Evolutionary conservation across 2,797 vertebrate species (phyloP).

Genomic region (Crotalus adamanteus): DNA sequence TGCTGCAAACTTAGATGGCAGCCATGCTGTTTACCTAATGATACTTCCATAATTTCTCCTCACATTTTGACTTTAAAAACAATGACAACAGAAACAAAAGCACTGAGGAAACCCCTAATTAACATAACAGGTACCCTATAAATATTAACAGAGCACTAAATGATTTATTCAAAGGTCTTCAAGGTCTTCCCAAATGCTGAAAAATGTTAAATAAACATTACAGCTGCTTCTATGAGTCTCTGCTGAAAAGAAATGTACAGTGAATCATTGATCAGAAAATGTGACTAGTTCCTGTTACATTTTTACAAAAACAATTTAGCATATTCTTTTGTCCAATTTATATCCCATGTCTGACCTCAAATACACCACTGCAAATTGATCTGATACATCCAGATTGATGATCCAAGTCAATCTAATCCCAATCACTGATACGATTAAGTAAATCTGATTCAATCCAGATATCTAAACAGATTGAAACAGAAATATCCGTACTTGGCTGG

Average conservation of each 20-base stretch:
- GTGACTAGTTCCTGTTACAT: neutral
- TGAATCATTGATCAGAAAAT: neutral
- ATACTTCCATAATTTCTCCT: constrained; percentile 3
- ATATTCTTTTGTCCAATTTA: neutral
- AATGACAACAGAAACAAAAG: neutral
- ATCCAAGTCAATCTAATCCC: neutral
- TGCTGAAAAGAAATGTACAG: neutral
- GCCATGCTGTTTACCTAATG: neutral
- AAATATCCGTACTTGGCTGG: neutral
- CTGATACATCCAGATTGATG: neutral
- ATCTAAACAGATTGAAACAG: neutral
- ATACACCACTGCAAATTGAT: neutral
- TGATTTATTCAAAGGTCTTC: constrained; percentile 20
- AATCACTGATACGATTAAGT: neutral
- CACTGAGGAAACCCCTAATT: constrained; percentile 14
- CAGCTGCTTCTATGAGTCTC: neutral
- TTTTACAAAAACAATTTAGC: neutral
- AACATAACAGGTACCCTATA: constrained; percentile 11
- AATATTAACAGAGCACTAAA: constrained; percentile 23
- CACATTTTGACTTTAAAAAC: neutral
- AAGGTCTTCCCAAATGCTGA: neutral
- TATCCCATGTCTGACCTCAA: neutral
- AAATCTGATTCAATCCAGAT: neutral
- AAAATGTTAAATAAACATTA: constrained; percentile 10
- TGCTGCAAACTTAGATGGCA: neutral